Conservation (phyloP, 2,797 vertebrate species). For the Dermochelys coriacea region DNA sequence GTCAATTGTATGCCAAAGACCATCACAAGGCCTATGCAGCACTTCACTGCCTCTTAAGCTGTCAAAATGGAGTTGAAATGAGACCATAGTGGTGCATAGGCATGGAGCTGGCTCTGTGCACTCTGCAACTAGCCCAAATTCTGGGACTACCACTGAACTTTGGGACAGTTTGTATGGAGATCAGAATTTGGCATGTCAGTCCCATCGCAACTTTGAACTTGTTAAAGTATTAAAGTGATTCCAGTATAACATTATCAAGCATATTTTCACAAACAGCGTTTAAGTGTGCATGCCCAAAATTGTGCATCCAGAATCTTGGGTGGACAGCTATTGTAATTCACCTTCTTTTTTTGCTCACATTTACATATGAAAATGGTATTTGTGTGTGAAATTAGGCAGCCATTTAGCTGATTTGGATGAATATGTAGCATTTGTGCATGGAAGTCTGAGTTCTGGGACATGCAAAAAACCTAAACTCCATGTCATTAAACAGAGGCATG, state of each 20-base stretch:
- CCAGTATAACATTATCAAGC: not conserved
- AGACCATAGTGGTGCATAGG: not conserved
- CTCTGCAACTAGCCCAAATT: not conserved
- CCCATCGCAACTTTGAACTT: not conserved
- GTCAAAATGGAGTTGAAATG: not conserved
- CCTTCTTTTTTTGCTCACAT: not conserved
- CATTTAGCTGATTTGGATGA: not conserved
- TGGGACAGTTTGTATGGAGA: not conserved
- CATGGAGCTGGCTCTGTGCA: not conserved
- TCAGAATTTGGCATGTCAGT: not conserved
- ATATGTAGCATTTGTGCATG: not conserved
- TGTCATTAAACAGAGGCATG: slow-evolving; percentile 6
- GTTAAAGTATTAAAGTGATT: not conserved
- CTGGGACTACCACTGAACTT: not conserved
- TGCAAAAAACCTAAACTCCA: not conserved
- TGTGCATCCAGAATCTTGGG: not conserved
- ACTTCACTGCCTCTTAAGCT: fast-evolving
- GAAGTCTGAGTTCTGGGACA: not conserved
- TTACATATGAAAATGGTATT: not conserved
- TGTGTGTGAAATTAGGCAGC: not conserved
- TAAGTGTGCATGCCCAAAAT: not conserved
- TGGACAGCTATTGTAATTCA: not conserved
- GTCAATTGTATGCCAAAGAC: not conserved
- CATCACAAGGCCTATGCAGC: not conserved
- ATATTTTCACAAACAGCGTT: not conserved